Percentiles rank a stretch among this genome's conserved stretches.
Conservation (phyloP, 2,888 invertebrate species). For the Lasioglossum malachurum region DNA sequence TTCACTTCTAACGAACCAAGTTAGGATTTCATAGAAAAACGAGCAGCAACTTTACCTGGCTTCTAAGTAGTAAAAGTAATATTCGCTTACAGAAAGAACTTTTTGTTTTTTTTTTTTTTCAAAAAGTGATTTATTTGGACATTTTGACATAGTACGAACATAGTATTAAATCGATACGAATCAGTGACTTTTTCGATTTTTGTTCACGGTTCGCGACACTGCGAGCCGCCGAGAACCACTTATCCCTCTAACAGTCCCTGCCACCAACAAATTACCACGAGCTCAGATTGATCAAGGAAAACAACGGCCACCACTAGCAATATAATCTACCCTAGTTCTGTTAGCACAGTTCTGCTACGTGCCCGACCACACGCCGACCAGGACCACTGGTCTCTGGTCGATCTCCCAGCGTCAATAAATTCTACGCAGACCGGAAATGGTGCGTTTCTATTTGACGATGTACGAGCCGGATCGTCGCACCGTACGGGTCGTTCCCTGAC, state of each 20-base stretch:
- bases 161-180: no score
- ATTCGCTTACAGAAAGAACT: no score
- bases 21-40: background rate
- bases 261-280: background rate
- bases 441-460: background rate
- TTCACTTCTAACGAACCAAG: background rate
- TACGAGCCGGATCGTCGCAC: background rate
- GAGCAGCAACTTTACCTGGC: background rate
- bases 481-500: background rate
- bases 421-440: conserved; percentile 20
- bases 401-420: conserved; percentile 25
- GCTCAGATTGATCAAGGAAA: background rate
- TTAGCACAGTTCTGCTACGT: background rate
- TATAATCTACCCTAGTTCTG: background rate
- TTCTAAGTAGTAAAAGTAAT: no score
- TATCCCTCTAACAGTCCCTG: background rate
- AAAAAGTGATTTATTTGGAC: no score
- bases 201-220: no score
- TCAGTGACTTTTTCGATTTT: no score
- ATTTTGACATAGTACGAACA: no score
- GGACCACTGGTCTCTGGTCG: background rate
- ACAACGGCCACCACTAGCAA: background rate
- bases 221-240: background rate
- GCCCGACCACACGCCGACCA: background rate
- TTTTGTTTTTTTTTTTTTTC: no score